Evolutionary conservation across 2,888 invertebrate species (phyloP), one percentile per base, ranked within the genome.

Genomic region (Watsonalla cultraria): DNA sequence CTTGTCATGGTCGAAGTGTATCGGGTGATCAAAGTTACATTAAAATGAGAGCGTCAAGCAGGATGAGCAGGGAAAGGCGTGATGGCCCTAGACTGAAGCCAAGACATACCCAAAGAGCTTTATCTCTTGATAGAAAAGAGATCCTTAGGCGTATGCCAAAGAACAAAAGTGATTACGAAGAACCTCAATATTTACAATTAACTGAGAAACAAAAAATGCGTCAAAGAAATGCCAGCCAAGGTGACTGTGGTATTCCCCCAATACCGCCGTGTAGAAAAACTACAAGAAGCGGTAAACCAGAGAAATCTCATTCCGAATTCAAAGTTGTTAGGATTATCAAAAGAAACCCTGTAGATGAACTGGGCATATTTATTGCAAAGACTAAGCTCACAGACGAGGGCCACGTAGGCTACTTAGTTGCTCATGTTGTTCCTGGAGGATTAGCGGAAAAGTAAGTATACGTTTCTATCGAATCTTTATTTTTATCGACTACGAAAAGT

Each of bases 291-390:
- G 72, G 59, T 42, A 86, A 75, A 69, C 68, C 79, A 46, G 83
- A 86, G 46, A 86, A 86, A 67, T 53, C 67, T 4, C 72, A 71
- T 61, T 77, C 80, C 15, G 84, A 88, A 68, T 86, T 86, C 62
- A 85, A 90, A 80, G 90, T 89, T 6, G 93, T 94, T 6, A 91
- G 92, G 66, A 91, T 94, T 58, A 77, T 86, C 5, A 91, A 92
- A 65, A 90, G 91, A 55, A 90, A 84, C 56, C 89, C 92, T 5
- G 82, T 90, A 42, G 94, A 94, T 71, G 94, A 94, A 75, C 80
- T 95, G 47, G 95, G 95, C 6, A 94, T 95, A 74, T 94, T 94
- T 68, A 94, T 95, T 56, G 93, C 94, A 5, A 94, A 94, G 81
- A 92, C 92, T 42, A 93, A 92, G 60, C 84, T 93, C 13, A 86